Evolutionary conservation across 2,113 vertebrate species (phyloP), one percentile per base, ranked within the genome.

Genomic region (Oceanodroma tethys): DNA sequence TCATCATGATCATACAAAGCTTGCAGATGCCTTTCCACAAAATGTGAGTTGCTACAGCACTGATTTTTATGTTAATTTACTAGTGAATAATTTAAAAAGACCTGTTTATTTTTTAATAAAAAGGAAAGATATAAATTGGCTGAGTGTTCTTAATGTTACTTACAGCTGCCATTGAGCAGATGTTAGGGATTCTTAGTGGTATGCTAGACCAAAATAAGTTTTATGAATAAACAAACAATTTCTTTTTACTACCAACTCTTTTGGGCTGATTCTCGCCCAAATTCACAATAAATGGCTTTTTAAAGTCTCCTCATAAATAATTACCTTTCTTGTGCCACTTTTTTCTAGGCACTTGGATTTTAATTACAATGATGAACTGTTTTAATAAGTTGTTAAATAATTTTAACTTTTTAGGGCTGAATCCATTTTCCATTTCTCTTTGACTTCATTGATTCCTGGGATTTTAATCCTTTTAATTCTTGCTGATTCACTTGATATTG

Each of bases 41-140:
- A 94, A 60, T 58, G 65, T 71, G 62, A 83, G 88, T 93, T 86
- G 91, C 94, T 90, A n/a, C 81, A 83, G 94, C 67, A 59, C 91
- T 94, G 97, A 93, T 95, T 96, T 97, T 97, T 93, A 90, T 97
- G 96, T 97, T 97, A 97, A 98, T 96, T 96, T 98, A 55, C 95
- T 97, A 79, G 97, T 98, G 97, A 98, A 98, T 98, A 98, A 98
- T 98, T 98, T 97, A 98, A 97, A 86, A 55, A 88, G 60, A 84
- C 76, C 97, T 98, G 97, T 98, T 98, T 98, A 98, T 95, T 98
- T 98, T 98, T 98, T 98, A 98, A 98, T 98, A 98, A 97, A 98
- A 98, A 97, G 70, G 88, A 97, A 92, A 96, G 74, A 53, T 82
- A 83, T 93, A 94, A 96, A 97, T 97, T 97, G 94, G 70, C 76